Conservation (phyloP, 2,888 invertebrate species). For the Folsomia manolachei region DNA sequence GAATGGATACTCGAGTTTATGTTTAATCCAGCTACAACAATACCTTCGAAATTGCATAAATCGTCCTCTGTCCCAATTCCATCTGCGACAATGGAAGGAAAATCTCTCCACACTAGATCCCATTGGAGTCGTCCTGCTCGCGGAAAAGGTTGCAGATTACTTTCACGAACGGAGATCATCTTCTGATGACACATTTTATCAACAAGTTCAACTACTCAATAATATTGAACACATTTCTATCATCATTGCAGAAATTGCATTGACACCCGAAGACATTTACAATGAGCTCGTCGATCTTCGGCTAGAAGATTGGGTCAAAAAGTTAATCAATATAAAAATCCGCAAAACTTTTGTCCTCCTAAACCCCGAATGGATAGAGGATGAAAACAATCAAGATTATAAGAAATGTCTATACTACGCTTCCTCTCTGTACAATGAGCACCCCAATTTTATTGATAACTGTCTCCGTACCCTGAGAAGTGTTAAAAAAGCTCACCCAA, state of each 20-base stretch:
- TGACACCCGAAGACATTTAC: neutral
- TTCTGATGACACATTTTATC: neutral
- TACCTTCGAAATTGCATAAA: neutral
- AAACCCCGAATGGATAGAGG: neutral
- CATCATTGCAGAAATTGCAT: neutral
- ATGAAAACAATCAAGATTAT: neutral
- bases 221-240: neutral
- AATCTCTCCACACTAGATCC: neutral
- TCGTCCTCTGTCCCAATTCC: neutral
- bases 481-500: neutral
- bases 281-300: neutral
- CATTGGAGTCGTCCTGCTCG: neutral
- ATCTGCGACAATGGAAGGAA: neutral
- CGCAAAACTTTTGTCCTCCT: neutral
- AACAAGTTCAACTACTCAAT: neutral
- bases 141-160: neutral
- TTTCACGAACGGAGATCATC: neutral
- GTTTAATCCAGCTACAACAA: neutral
- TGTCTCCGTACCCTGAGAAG: neutral
- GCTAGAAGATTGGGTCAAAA: neutral
- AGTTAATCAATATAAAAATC: neutral
- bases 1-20: neutral
- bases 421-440: neutral
- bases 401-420: slow-evolving; percentile 2
- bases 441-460: neutral